Evolutionary conservation across 2,797 vertebrate species (phyloP).

Genomic region (Oreortyx pictus): DNA sequence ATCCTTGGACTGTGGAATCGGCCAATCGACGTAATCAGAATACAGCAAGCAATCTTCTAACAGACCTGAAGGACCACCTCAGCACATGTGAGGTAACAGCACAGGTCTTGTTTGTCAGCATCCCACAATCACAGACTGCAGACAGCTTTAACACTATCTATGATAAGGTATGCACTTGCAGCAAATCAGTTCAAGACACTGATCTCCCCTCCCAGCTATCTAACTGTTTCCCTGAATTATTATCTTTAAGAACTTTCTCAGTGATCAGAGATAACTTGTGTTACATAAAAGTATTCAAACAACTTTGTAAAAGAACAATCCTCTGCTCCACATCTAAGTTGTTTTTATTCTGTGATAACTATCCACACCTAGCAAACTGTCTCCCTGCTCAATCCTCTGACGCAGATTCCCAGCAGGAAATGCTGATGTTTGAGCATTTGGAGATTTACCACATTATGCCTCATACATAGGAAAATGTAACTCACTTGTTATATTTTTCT

Average conservation of each 20-base stretch:
- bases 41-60: neutral
- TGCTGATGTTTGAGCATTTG: neutral
- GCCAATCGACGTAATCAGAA: accelerated
- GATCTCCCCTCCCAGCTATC: neutral
- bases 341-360: neutral
- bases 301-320: neutral
- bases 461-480: neutral
- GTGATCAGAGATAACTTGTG: neutral
- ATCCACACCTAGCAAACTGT: neutral
- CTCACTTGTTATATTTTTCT: neutral
- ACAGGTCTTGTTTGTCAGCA: neutral
- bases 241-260: neutral
- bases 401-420: neutral
- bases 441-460: neutral
- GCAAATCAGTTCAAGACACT: neutral
- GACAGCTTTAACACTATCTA: neutral
- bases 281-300: neutral
- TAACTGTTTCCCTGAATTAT: neutral
- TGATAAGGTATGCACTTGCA: neutral
- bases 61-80: neutral
- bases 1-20: neutral
- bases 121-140: neutral
- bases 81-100: neutral
- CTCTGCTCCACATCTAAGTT: neutral
- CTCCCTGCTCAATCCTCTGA: neutral